Evolutionary conservation across 2,113 vertebrate genomes (phyloP), one percentile per base, ranked within the genome.

Genomic region (Reinhardtius hippoglossoides): DNA sequence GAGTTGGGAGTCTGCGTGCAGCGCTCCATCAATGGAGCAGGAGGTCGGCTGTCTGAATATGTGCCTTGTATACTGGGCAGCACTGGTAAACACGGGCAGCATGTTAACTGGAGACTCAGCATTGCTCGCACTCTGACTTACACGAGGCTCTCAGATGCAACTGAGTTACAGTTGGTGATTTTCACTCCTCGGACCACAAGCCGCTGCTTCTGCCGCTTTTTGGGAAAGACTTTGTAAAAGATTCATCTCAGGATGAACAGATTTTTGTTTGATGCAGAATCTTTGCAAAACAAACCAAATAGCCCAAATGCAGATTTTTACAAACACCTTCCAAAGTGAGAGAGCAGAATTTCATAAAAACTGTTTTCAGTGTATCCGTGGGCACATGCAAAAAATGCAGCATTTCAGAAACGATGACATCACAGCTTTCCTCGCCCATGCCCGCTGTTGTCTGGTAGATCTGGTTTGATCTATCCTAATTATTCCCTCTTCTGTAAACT

Each of bases 51-150:
- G 73, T 72, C 63, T 92, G 90, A 90, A 91, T 90, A 84, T 87
- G 82, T 74, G 62, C 90, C 74, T 88, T 91, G 87, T 91, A 46
- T 79, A 78, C 82, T 76, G 81, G 65, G 76, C 74, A 66, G 83
- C 74, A 55, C 70, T 65, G 71, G 78, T 61, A 82, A 86, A 88
- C 90, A 91, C 72, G 89, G 71, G 23, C 83, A 77, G 89, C 89
- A 90, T 91, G 88, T 74, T 91, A 92, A 92, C 85, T 81, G 74
- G 57, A 83, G 40, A 81, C 67, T 48, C 66, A 59, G 67, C 65
- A 56, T 74, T 76, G 50, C n/a, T 37, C n/a, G 13, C 48, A 40
- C 31, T 52, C 18, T 27, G 40, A 35, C 42, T 62, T 54, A n/a
- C 57, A 65, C 31, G 26, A 71, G n/a, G 20, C 12, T 14, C 58